Evolutionary conservation across 2,113 vertebrate genomes (phyloP).

Genomic region (Rhagologus leucostigma): DNA sequence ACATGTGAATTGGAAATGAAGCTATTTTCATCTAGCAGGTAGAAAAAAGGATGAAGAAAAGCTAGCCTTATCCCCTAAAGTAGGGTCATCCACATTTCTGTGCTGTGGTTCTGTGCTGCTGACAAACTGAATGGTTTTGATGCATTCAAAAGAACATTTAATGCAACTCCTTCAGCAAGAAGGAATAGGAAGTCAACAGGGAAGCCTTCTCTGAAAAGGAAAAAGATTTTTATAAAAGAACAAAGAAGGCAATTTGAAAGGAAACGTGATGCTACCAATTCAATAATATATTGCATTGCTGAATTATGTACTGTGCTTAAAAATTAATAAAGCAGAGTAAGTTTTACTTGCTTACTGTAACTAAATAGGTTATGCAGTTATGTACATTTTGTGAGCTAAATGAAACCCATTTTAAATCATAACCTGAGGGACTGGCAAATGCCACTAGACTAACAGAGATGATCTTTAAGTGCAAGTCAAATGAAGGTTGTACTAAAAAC

Average conservation of each 20-base stretch:
- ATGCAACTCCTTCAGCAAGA: background rate
- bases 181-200: background rate
- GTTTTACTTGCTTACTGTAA: slow-evolving; percentile 3
- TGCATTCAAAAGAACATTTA: background rate
- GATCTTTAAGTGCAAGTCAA: background rate
- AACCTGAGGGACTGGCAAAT: background rate
- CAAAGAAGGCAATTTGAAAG: background rate
- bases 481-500: background rate
- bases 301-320: background rate
- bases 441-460: background rate
- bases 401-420: background rate
- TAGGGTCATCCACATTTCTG: background rate
- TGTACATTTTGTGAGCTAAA: slow-evolving; percentile 55
- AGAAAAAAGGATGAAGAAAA: background rate
- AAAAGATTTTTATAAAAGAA: background rate
- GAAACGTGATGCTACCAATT: background rate
- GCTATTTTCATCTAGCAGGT: background rate
- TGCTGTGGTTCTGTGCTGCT: background rate
- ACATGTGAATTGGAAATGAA: background rate
- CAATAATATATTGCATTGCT: background rate
- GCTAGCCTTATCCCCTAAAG: background rate
- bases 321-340: slow-evolving; percentile 33
- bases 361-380: slow-evolving; percentile 25
- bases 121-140: background rate
- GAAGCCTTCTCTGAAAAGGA: background rate